Evolutionary conservation across 2,113 vertebrate genomes (phyloP).

Genomic region (Psittacus erithacus): DNA sequence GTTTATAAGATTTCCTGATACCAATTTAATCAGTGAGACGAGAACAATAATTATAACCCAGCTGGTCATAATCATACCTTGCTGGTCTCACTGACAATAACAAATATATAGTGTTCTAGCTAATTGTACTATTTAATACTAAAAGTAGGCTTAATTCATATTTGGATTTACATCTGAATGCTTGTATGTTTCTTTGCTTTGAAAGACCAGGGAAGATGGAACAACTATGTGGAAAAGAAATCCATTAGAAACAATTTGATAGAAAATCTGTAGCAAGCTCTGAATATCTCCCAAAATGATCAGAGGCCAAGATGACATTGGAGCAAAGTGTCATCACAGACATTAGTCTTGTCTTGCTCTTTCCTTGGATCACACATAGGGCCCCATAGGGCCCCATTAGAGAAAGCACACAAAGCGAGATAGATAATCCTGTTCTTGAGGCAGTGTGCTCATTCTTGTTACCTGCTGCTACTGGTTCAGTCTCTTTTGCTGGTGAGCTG

Average conservation of each 20-base stretch:
- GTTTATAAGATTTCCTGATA: neutral
- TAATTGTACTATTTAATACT: neutral
- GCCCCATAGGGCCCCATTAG: neutral
- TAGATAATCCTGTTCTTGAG: neutral
- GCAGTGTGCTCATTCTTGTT: neutral
- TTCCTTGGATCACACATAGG: neutral
- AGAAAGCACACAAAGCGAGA: accelerated
- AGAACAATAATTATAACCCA: neutral
- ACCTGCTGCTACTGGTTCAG: neutral
- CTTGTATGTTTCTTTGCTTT: neutral
- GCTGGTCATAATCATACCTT: neutral
- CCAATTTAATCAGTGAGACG: neutral
- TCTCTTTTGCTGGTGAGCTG: neutral
- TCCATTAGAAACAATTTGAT: neutral
- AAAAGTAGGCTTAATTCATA: neutral
- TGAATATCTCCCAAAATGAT: neutral
- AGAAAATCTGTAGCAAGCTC: neutral
- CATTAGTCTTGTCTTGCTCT: neutral
- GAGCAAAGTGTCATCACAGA: neutral
- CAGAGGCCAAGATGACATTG: neutral
- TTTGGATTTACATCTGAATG: neutral
- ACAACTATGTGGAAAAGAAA: neutral
- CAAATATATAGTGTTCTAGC: neutral
- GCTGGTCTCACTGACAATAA: neutral
- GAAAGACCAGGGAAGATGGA: neutral